Percentiles rank a stretch among this genome's conserved stretches.
These are phyloP conservation scores for Rhinichthys klamathensis DNA, from an alignment of 2,113 vertebrate genomes.

Conservation along the genomic window DNA sequence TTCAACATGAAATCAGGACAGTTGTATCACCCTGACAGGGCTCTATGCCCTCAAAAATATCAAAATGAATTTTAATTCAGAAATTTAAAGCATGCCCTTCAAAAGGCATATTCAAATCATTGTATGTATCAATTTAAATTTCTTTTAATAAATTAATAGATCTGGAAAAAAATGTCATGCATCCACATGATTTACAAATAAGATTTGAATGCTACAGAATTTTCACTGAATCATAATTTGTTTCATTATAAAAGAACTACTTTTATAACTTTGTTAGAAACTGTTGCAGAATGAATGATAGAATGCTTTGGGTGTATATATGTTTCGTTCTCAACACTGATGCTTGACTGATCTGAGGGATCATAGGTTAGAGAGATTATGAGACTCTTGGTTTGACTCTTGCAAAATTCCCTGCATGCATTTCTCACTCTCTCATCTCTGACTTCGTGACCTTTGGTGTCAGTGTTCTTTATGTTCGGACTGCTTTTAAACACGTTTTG, in stretches of 20 bases:
- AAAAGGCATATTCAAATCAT: background rate
- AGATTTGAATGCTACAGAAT: background rate
- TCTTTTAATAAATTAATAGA: background rate
- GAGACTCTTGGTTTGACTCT: slow-evolving; percentile 46
- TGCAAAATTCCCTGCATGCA: slow-evolving; percentile 17
- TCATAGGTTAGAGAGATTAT: slow-evolving; percentile 4
- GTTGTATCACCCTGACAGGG: background rate
- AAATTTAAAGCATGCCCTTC: background rate
- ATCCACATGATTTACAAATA: background rate
- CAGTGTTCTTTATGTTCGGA: slow-evolving; percentile 47
- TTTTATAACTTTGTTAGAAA: background rate
- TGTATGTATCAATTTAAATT: background rate
- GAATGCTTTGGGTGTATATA: background rate
- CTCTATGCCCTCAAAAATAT: background rate
- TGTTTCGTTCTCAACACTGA: background rate
- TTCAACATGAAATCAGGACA: background rate
- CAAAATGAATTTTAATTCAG: background rate
- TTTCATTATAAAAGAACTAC: background rate
- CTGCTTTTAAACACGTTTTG: slow-evolving; percentile 67
- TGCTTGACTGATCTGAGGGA: background rate
- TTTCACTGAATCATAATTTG: background rate
- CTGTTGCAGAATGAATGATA: background rate
- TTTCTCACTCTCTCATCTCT: slow-evolving; percentile 57
- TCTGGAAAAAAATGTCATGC: too few relatives aligned
- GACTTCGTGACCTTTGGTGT: slow-evolving; percentile 63